Conservation (phyloP, 2,113 vertebrate genomes). For the Ciconia stormi region DNA sequence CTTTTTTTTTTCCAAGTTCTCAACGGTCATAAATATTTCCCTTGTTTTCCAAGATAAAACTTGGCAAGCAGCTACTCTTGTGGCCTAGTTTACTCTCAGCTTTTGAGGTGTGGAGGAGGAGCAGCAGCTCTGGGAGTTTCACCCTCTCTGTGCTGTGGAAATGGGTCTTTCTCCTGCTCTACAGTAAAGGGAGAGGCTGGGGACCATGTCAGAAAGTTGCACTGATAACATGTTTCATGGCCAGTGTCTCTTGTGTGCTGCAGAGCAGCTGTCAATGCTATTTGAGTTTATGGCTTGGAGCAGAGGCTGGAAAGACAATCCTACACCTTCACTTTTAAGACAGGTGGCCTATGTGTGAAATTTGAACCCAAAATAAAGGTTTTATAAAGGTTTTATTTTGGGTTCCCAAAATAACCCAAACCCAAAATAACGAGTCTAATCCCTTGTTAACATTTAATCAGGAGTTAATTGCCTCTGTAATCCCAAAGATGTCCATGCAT, state of each 20-base stretch:
- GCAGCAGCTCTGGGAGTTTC: neutral
- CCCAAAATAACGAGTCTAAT: neutral
- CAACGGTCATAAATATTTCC: neutral
- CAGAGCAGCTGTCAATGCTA: neutral
- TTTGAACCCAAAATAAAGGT: neutral
- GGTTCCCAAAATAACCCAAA: too few species aligned
- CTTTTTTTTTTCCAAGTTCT: neutral
- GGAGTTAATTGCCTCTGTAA: neutral
- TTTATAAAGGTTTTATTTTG: neutral
- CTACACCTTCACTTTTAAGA: neutral
- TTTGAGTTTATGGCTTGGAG: neutral
- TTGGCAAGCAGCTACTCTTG: neutral
- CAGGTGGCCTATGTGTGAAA: neutral
- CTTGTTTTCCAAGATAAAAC: conserved; percentile 37
- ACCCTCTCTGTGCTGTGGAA: neutral
- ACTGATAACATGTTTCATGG: rapidly evolving
- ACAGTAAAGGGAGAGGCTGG: neutral
- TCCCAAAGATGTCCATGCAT: neutral
- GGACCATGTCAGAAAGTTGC: neutral
- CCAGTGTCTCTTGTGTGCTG: neutral
- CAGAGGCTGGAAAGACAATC: neutral
- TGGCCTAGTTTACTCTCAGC: neutral
- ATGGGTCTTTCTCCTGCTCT: neutral
- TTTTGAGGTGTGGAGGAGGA: neutral
- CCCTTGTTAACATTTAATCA: neutral